Percentiles rank a stretch among this genome's conserved stretches.
Evolutionary conservation across 2,797 vertebrate species (phyloP).

Genomic region (Neoniphon sammara): DNA sequence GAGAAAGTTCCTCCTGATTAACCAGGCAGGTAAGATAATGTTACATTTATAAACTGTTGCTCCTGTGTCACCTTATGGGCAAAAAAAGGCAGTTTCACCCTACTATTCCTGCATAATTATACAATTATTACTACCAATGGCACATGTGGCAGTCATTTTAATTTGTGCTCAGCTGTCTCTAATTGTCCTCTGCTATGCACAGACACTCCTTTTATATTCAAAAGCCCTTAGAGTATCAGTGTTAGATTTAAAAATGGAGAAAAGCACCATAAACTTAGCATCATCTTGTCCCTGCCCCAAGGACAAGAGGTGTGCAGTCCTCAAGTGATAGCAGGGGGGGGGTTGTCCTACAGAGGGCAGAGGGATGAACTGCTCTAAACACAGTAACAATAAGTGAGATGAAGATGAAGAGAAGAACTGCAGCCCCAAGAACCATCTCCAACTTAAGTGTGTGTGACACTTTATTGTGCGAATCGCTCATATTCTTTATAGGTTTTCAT

Average conservation of each 20-base stretch:
- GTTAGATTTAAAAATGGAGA: slow-evolving; percentile 47
- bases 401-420: slow-evolving; percentile 31
- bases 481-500: slow-evolving; percentile 59
- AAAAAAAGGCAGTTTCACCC: no score
- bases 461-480: slow-evolving; percentile 65
- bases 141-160: no score
- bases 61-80: no score
- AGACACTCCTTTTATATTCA: slow-evolving; percentile 46
- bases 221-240: slow-evolving; percentile 32
- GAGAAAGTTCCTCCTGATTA: no score
- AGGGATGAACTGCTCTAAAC: slow-evolving; percentile 40
- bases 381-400: slow-evolving; percentile 47
- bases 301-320: slow-evolving; percentile 40
- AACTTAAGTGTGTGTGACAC: slow-evolving; percentile 48
- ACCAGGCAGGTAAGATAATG: no score
- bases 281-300: slow-evolving; percentile 61
- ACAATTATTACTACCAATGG: no score
- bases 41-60: no score
- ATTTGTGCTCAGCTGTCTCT: slow-evolving; percentile 1
- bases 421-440: slow-evolving; percentile 21
- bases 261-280: slow-evolving; percentile 60
- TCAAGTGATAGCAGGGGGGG: neutral
- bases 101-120: no score
- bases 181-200: slow-evolving; percentile 46
- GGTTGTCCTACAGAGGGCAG: slow-evolving; percentile 10